phyloP scores from a whole-genome alignment of 2,797 vertebrate species.

The Poecile montanus region DNA sequence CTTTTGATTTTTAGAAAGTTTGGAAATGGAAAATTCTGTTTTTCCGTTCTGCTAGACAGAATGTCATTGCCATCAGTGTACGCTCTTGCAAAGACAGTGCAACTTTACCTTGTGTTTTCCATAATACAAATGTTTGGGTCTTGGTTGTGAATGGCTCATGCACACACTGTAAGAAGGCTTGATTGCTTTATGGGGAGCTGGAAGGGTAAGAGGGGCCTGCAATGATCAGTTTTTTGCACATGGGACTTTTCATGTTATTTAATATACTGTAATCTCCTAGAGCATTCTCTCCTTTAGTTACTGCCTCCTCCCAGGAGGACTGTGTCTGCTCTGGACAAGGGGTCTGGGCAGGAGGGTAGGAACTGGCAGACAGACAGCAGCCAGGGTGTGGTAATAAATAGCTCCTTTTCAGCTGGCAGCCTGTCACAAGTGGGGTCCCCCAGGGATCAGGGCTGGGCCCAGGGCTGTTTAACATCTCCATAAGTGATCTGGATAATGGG shows the following conservation, averaged over 20 bases:
- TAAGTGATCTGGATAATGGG: not conserved
- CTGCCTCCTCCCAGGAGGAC: not conserved
- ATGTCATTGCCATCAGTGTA: not conserved
- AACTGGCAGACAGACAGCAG: not conserved
- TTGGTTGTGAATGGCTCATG: not conserved
- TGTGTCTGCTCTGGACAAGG: not conserved
- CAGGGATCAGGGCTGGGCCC: not conserved
- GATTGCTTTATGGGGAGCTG: not conserved
- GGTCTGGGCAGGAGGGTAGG: no score
- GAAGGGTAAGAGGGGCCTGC: not conserved
- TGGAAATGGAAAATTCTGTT: not conserved
- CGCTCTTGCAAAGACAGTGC: not conserved
- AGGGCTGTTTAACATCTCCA: not conserved
- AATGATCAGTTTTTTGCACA: not conserved
- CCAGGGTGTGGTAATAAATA: not conserved
- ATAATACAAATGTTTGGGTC: not conserved
- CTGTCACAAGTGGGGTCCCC: not conserved
- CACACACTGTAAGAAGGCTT: not conserved
- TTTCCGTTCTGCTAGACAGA: not conserved
- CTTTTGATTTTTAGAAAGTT: not conserved
- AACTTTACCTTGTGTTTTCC: not conserved
- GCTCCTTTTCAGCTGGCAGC: not conserved
- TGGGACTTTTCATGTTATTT: not conserved
- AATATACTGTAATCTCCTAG: not conserved
- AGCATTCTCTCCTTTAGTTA: not conserved